Base-by-base conservation (phyloP, 2,888 invertebrate species). In the Epistrophe eligans region DNA sequence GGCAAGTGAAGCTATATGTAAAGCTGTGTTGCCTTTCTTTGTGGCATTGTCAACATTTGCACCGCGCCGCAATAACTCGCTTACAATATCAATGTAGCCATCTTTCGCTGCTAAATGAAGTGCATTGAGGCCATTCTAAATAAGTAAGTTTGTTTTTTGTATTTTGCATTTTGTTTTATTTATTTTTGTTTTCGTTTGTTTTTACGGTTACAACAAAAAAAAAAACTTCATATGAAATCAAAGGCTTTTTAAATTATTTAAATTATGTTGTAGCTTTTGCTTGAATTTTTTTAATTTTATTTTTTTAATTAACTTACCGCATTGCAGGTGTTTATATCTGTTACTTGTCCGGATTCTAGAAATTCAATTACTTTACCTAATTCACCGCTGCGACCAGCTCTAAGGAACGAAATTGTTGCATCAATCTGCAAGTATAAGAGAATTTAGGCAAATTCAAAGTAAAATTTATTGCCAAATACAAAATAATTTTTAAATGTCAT, bases 251-350 rank as follows among this genome's bases (percentile, higher is more conserved):
- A 40, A 15, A n/a, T 45, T 32, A 64, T n/a, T 48, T 10, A 8
- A 0, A 9, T 48, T 17, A 48, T 17, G 48, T 4, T 48, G 17
- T 2, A 48, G 48, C 17, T 48, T 48, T 48, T 48, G 17, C 1
- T 19, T 24, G 9, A 2, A 10, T 38, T 38, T 10, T 11, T 55
- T n/a, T 43, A 0, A 0, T 43, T 45, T 7, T 32, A 19, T 9
- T 66, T 55, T 40, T 52, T 40, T n/a, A 13, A 17, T 35, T 32
- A 76, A 93, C 96, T 96, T 94, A 99, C 99, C 92, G 99, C 97
- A 94, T 99, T 99, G 93, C 98, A 97, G 89, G 99, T 98, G 94
- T 99, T 99, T 92, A 99, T 99, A 92, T 99, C 99, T 89, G 97
- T 96, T 90, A 98, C 97, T 84, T 97, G 96, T 82, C 95, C 95